Evolutionary conservation across 2,113 vertebrate species (phyloP).

Genomic region (Gadus macrocephalus): DNA sequence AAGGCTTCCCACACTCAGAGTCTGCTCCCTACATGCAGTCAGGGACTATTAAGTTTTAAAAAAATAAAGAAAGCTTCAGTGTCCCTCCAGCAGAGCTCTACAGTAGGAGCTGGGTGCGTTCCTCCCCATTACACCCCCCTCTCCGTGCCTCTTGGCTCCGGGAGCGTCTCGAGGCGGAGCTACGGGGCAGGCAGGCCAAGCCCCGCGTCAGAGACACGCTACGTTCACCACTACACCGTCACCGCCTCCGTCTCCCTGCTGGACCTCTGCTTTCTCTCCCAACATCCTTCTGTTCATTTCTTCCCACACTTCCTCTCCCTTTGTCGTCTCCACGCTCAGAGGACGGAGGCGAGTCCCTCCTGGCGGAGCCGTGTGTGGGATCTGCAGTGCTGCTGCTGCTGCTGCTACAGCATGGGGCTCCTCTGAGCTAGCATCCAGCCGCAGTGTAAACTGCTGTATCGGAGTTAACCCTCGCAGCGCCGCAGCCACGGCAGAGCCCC

Average conservation of each 20-base stretch:
- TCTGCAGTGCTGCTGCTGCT: constrained; percentile 65
- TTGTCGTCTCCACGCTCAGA: constrained; percentile 31
- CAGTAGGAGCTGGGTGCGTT: constrained; percentile 36
- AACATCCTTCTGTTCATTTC: constrained; percentile 34
- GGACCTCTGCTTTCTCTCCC: constrained; percentile 21
- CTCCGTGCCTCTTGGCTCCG: background rate
- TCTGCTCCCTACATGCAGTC: constrained; percentile 43
- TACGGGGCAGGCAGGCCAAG: constrained; percentile 35
- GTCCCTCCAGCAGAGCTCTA: constrained; percentile 40
- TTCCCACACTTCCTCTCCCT: constrained; percentile 15
- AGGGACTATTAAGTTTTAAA: constrained; percentile 45
- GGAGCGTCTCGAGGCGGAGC: no score
- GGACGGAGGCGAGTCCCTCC: constrained; percentile 57
- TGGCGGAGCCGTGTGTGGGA: constrained; percentile 61
- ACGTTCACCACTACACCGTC: constrained; percentile 12
- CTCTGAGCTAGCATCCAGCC: constrained; percentile 70
- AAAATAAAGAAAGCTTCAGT: constrained; percentile 26
- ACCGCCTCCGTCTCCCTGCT: constrained; percentile 18
- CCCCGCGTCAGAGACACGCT: constrained; percentile 13
- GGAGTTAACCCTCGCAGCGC: constrained; percentile 68
- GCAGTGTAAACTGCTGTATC: constrained; percentile 77
- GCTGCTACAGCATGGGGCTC: constrained; percentile 61
- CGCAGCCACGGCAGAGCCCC: constrained; percentile 16
- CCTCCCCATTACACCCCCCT: background rate
- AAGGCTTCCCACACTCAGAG: constrained; percentile 34